phyloP scores from a whole-genome alignment of 2,797 vertebrate species.

The Mormyrops boulengeri region DNA sequence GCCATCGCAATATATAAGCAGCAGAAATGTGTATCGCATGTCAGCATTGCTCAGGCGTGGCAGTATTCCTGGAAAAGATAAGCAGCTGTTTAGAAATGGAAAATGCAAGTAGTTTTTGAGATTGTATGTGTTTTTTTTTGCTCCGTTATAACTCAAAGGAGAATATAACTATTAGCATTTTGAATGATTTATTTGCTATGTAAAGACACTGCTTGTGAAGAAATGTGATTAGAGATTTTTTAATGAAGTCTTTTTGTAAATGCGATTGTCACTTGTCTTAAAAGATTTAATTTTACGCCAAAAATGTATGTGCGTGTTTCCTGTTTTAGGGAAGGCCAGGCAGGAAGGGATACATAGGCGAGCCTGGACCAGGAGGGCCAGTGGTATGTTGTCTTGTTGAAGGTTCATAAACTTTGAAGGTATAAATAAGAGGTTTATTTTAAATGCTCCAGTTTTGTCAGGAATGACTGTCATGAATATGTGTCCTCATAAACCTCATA shows the following conservation, averaged over 20 bases:
- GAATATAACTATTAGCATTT: not conserved
- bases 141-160: not conserved
- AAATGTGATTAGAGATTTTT: not conserved
- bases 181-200: not conserved
- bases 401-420: not conserved
- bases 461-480: not conserved
- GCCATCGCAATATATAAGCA: not conserved
- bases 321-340: conserved; percentile 77
- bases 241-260: not conserved
- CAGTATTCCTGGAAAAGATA: not conserved
- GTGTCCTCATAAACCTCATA: not conserved
- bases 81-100: not conserved
- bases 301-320: not conserved
- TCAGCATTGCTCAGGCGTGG: conserved; percentile 9
- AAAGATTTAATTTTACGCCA: not conserved
- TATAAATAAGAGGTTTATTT: not conserved
- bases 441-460: not conserved
- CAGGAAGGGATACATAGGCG: conserved; percentile 77
- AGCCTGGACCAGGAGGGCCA: conserved; percentile 77
- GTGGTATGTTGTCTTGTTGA: conserved; percentile 56
- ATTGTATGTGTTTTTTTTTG: not conserved
- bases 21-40: conserved; percentile 18
- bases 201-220: not conserved
- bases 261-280: not conserved
- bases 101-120: not conserved